These are phyloP conservation scores for Mystacornis crossleyi DNA, from an alignment of 2,113 vertebrate species.

Conservation along the genomic window DNA sequence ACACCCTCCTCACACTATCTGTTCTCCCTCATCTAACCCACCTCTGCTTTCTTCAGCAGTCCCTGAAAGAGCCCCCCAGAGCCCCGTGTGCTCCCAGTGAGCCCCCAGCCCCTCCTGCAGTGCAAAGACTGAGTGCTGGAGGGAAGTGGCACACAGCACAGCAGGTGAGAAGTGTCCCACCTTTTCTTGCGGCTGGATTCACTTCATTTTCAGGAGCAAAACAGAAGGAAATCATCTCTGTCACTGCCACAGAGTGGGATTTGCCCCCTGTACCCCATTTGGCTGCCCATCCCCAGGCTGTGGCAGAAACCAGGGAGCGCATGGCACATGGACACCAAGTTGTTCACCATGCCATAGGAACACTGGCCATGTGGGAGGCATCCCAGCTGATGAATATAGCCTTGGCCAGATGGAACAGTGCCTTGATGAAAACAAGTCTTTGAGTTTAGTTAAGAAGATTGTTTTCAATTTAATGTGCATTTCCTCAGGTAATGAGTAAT, in stretches of 20 bases:
- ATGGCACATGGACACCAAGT: neutral
- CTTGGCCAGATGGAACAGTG: neutral
- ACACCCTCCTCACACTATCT: neutral
- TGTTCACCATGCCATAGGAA: neutral
- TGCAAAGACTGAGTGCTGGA: neutral
- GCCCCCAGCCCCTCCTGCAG: neutral
- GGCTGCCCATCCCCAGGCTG: neutral
- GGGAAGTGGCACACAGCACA: neutral
- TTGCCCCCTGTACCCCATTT: accelerated
- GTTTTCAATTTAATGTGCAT: neutral
- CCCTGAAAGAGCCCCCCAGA: neutral
- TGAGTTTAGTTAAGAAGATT: neutral
- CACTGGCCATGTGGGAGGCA: neutral
- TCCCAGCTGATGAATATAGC: neutral
- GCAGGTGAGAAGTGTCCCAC: neutral
- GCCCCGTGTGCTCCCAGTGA: neutral
- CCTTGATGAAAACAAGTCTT: neutral
- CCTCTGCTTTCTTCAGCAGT: neutral
- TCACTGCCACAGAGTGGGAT: neutral
- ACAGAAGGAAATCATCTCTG: neutral
- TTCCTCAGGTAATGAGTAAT: neutral
- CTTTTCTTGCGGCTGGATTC: neutral
- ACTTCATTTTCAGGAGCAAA: neutral
- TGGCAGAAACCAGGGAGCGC: neutral
- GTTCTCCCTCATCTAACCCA: neutral